These are phyloP conservation scores for Drosophila borealis DNA, from an alignment of 2,888 invertebrate genomes.

Conservation along the genomic window DNA sequence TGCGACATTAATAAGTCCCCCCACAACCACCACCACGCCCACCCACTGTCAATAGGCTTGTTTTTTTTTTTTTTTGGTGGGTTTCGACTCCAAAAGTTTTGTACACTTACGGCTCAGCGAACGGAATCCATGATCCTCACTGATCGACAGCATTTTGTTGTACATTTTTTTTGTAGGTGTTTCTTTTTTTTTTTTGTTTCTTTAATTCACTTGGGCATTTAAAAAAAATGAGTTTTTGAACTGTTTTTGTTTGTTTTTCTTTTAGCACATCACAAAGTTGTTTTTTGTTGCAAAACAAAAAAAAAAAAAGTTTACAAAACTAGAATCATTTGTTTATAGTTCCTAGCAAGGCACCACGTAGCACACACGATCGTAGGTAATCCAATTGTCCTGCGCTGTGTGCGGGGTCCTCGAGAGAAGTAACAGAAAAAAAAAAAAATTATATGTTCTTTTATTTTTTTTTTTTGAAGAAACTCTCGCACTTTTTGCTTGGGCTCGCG, in stretches of 20 bases:
- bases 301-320: slow-evolving; percentile 1
- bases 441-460: not conserved
- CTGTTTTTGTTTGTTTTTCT: slow-evolving; percentile 16
- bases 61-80: too few relatives aligned
- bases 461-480: slow-evolving; percentile 4
- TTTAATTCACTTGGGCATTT: slow-evolving; percentile 36
- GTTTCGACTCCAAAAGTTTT: not conserved
- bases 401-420: slow-evolving; percentile 24
- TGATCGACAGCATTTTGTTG: slow-evolving; percentile 84
- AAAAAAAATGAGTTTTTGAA: slow-evolving; percentile 33
- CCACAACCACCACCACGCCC: not conserved
- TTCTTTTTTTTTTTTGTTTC: not conserved
- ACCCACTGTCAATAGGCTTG: not conserved
- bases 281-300: slow-evolving; percentile 6
- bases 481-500: not conserved
- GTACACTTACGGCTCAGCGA: slow-evolving; percentile 85
- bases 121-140: slow-evolving; percentile 85
- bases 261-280: slow-evolving; percentile 60
- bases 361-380: slow-evolving; percentile 77
- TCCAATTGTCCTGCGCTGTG: slow-evolving; percentile 74
- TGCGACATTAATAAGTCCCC: slow-evolving; percentile 31
- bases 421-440: slow-evolving; percentile 19
- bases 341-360: slow-evolving; percentile 46
- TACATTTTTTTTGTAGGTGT: slow-evolving; percentile 54
- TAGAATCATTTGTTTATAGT: slow-evolving; percentile 5